Base-by-base conservation (phyloP, 2,797 vertebrate species). In the Craterocephalus amniculus region DNA sequence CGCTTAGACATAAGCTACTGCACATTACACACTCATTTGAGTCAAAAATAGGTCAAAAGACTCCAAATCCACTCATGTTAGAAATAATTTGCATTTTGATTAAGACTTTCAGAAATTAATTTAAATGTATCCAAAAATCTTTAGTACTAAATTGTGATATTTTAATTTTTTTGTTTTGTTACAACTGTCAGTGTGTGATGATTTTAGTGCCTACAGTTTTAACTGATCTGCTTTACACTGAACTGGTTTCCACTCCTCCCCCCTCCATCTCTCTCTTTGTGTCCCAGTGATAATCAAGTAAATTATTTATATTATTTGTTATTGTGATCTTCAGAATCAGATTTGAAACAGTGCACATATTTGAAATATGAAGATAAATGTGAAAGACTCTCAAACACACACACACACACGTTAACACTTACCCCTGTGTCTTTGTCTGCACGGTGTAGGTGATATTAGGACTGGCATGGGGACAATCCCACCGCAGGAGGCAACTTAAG, bases 401-500 rank as follows among this genome's bases (percentile, higher is more conserved):
- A 43, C 29, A 22, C 20, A 34, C 34, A 43, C 2, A 45, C 48
- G 20, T 31, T 6, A 24, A 57, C 51, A 78, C 90, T 88, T 73
- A 91, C 92, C 90, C 92, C 72, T 91, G 90, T 2, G 78, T 91
- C 83, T 78, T 91, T n/a, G 88, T 89, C 84, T 92, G 89, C 36
- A 95, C 93, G 0, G 80, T 93, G 66, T 89, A 94, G 72, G 87
- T 92, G 48, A 87, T 83, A 62, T 91, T 90, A 73, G 87, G 71
- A 60, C 72, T 76, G 83, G 87, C 85, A 27, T 72, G 65, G 55
- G 88, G 83, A 86, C 94, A 94, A 81, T 83, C 79, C 94, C 94
- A 94, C 81, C 76, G 82, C 86, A 95, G 84, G 83, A 90, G 79
- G 81, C 91, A 92, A 64, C 87, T 81, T 78, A 94, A 91, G 62